Conservation (phyloP, 2,113 vertebrate genomes). For the Arvicanthis niloticus region DNA sequence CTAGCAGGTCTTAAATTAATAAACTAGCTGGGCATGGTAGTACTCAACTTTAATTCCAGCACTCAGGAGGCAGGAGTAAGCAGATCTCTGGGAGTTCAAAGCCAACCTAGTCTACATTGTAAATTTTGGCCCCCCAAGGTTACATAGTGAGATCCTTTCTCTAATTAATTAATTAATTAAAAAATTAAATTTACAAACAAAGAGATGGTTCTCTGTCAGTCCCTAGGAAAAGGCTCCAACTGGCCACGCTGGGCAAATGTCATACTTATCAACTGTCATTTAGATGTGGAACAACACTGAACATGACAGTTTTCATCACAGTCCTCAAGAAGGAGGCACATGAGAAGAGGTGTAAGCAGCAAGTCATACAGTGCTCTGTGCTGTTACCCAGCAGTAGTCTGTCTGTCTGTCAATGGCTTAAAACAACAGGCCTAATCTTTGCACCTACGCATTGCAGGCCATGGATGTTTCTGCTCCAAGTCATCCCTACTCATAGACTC, state of each 20-base stretch:
- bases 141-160: background rate
- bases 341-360: background rate
- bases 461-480: background rate
- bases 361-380: background rate
- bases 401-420: background rate
- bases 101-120: background rate
- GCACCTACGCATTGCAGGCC: background rate
- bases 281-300: background rate
- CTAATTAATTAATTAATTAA: background rate
- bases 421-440: background rate
- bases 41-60: no score
- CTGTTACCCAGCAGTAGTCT: background rate
- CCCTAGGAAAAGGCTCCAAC: background rate
- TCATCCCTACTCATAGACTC: background rate
- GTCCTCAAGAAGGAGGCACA: background rate
- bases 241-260: background rate
- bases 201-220: background rate
- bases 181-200: background rate
- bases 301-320: background rate
- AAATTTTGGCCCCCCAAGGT: background rate
- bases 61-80: background rate
- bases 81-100: background rate
- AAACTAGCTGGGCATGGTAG: background rate
- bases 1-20: background rate
- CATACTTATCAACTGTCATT: background rate